A percentile compares a stretch with the other conserved stretches of the same genome.
phyloP scores from a whole-genome alignment of 2,113 vertebrate genomes.

The Dasyprocta punctata region DNA sequence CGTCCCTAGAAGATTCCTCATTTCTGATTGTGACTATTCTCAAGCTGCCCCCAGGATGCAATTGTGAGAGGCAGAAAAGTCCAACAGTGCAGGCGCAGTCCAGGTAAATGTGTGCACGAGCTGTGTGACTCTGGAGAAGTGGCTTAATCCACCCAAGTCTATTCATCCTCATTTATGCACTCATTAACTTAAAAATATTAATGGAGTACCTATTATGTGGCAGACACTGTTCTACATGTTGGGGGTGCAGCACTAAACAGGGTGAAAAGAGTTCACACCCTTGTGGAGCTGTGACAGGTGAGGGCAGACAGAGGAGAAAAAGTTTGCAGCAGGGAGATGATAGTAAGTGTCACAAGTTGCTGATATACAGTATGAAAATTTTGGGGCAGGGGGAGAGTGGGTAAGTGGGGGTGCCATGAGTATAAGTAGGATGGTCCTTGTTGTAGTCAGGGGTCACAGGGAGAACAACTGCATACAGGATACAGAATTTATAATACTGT shows the following conservation, averaged over 20 bases:
- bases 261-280: background rate
- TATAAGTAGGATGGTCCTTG: background rate
- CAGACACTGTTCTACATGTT: background rate
- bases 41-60: rapidly evolving
- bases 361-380: background rate
- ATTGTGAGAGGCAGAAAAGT: background rate
- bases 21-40: background rate
- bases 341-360: background rate
- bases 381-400: background rate
- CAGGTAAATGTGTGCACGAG: background rate
- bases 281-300: conserved; percentile 1
- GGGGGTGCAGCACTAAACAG: background rate
- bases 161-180: background rate
- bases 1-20: background rate
- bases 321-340: background rate
- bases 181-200: background rate
- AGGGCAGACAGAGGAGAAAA: conserved; percentile 9
- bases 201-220: background rate
- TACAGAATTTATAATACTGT: no score
- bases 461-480: no score
- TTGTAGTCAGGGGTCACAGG: no score
- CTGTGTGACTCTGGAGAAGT: background rate
- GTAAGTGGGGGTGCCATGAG: no score
- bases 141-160: background rate
- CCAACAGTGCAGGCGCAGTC: background rate